These are phyloP conservation scores for Pseudoips prasinana DNA, from an alignment of 2,888 invertebrate genomes.

Conservation along the genomic window DNA sequence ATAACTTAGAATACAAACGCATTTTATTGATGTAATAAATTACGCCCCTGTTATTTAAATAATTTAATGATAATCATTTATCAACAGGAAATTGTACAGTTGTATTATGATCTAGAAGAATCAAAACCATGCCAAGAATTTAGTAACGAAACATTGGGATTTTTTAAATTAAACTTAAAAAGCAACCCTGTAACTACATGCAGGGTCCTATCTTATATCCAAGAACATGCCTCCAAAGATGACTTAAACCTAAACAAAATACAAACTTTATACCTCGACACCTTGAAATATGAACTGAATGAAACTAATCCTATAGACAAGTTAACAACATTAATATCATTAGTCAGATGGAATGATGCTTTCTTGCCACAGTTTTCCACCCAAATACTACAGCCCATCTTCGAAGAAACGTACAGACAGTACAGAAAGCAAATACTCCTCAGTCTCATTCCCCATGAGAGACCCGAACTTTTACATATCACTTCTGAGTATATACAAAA, in stretches of 20 bases:
- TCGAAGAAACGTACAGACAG: slow-evolving; percentile 61
- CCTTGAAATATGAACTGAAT: slow-evolving; percentile 55
- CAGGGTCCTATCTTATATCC: slow-evolving; percentile 52
- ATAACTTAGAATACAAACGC: too few relatives aligned
- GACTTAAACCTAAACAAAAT: slow-evolving; percentile 48
- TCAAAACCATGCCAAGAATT: slow-evolving; percentile 51
- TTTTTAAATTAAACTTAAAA: slow-evolving; percentile 68
- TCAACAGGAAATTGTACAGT: slow-evolving; percentile 64
- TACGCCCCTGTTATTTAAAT: too few relatives aligned
- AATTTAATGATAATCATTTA: too few relatives aligned
- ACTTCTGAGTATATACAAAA: slow-evolving; percentile 62
- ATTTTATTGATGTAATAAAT: too few relatives aligned
- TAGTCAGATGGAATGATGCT: slow-evolving; percentile 58
- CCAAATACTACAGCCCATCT: slow-evolving; percentile 55
- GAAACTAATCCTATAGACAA: slow-evolving; percentile 57
- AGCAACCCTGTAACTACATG: slow-evolving; percentile 68
- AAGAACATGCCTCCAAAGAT: slow-evolving; percentile 42
- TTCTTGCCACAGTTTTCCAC: slow-evolving; percentile 51
- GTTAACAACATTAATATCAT: slow-evolving; percentile 59
- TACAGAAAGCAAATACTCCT: slow-evolving; percentile 71
- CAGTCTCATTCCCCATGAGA: slow-evolving; percentile 63
- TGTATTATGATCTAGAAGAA: slow-evolving; percentile 55
- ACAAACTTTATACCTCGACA: slow-evolving; percentile 59
- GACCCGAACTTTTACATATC: slow-evolving; percentile 56
- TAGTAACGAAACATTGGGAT: slow-evolving; percentile 53